Evolutionary conservation across 1,140 invertebrate species (phyloP), one percentile per base, ranked within the genome.

Genomic region (Euwallacea similis): DNA sequence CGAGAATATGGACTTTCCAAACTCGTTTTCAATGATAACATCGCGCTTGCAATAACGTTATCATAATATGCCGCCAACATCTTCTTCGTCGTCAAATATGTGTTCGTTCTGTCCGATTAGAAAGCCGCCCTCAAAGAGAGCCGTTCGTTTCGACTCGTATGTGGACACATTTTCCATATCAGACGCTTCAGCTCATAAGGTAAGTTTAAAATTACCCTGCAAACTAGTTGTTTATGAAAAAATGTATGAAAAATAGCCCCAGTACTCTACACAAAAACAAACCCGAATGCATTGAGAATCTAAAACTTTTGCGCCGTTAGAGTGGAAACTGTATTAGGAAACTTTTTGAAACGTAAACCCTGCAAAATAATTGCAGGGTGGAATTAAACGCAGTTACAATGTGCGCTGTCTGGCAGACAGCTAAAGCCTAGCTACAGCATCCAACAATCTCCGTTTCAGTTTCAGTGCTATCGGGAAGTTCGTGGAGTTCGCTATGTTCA

Each of bases 141-240:
- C 87, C 59, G 87, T 88, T 15, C 82, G 86, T 41, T 88, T 88
- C 78, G 86, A 87, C 78, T 87, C 86, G 4, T 81, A 86, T 70
- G 85, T 88, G 73, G 86, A 87, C 75, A 87, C 87, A n/a, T 87
- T 86, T 77, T 87, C 86, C 47, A 84, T 87, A 69, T 86, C 86
- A 33, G 86, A 87, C 63, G 83, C 82, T 69, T 81, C 82, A 53
- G 82, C 78, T 54, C 81, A 83, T 72, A 84, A 83, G 86, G 86
- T 87, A 84, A 86, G 81, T 33, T 33, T 33, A 33, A 33, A 2
- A 33, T 33, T 33, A 33, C 21, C 21, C 4, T 33, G 4, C 4
- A 33, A 33, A 33, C 4, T 33, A 33, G 21, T 33, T 33, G 1
- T 33, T 33, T 33, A 33, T 33, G 21, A 33, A 33, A 33, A 33